Evolutionary conservation across 2,797 vertebrate species (phyloP), one percentile per base, ranked within the genome.

Genomic region (Acrocephalus scirpaceus): DNA sequence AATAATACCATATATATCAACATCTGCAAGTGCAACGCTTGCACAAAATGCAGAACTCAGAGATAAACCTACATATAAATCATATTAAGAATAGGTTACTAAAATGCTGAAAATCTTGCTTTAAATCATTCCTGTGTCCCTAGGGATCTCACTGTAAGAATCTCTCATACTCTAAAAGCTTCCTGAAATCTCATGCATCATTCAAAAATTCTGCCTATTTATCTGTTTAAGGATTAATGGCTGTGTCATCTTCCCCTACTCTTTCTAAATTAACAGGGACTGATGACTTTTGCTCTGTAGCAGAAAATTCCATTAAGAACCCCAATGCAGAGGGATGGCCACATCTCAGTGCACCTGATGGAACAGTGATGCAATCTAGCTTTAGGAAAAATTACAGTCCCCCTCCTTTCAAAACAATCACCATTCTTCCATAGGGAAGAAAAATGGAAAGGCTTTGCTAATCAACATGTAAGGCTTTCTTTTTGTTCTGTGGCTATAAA

Each of bases 141-240:
- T 50, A 73, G 36, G 5, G 47, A 84, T 45, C 40, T 56, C 25
- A n/a, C 29, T 30, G 40, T 22, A 88, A 92, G 44, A 71, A 51
- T 62, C n/a, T 70, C 66, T 75, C 54, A 38, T 45, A 50, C 23
- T 72, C 26, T 70, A 86, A 93, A 88, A 96, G n/a, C 62, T 93
- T 84, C 62, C 73, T 88, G 82, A 86, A 75, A 93, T 53, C 79
- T 81, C 82, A 91, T 50, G 60, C 62, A 90, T 86, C 73, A 78
- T 81, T 80, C 76, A 94, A 62, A 93, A 91, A 69, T 74, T 83
- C 76, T 81, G 48, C 51, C 72, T 89, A 67, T 91, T 85, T 96
- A 92, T 82, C 88, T 83, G 22, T 58, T 91, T 83, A 87, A 91
- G 69, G 78, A 96, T 93, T 92, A 94, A 84, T 58, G 70, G 34